Evolutionary conservation across 2,113 vertebrate genomes (phyloP), one percentile per base, ranked within the genome.

Genomic region (Riparia riparia): DNA sequence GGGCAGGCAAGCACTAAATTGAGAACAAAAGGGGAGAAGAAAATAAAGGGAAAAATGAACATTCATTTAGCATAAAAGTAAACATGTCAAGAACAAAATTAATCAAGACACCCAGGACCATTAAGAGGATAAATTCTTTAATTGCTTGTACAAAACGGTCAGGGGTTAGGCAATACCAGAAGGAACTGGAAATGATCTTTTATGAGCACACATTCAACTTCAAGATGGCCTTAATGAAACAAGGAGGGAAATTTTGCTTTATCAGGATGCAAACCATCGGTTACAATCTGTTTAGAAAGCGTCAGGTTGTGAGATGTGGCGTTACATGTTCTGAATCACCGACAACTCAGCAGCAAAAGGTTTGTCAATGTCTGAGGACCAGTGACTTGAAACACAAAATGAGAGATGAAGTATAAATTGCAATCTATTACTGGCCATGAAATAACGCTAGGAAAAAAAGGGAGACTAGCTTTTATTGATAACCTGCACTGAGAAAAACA

Each of bases 71-170:
- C 37, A 85, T 28, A 85, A 93, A 90, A 87, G 93, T 91, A 78
- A 94, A 57, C 63, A 86, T 32, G 41, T 94, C 86, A 91, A 79
- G 57, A 92, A 57, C 9, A 82, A 91, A 94, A 91, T 96, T 76
- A 91, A 93, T 85, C 73, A 85, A 84, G 70, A 74, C 41, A 87
- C 28, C 21, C 1, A 1, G 42, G 28, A 82, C 71, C 34, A 76
- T 87, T 47, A 69, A 45, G 29, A 79, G 77, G 87, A 93, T 64
- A 92, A 91, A 89, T 89, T 91, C 31, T 60, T 79, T 94, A 93
- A 89, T 79, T 85, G 41, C 73, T 68, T 69, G 74, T 91, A 91
- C 73, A 54, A 44, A 74, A 61, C 41, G 87, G 45, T 24, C 89
- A 94, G 37, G 17, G 29, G 26, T 66, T 83, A 70, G 47, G 51